Evolutionary conservation across 2,797 vertebrate genomes (phyloP), one percentile per base, ranked within the genome.

Genomic region (Hippocampus kuda): DNA sequence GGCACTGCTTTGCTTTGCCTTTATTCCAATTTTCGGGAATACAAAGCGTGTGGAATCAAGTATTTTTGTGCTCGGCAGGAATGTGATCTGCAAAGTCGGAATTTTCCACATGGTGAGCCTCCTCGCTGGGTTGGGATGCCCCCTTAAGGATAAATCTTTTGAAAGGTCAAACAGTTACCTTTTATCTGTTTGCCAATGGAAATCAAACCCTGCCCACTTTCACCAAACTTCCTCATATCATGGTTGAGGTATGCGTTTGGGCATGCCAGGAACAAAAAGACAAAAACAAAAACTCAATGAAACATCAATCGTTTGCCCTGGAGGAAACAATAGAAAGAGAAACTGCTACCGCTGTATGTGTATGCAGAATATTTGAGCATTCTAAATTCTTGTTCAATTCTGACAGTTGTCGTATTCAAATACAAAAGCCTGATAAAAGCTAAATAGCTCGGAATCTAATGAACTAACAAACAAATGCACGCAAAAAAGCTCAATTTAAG

Each of bases 121-220:
- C 72, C 69, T 78, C 66, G 65, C 64, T 71, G 7, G 53, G 79
- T 71, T 79, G 82, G 76, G 79, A 67, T 87, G 88, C 90, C 88
- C 89, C 86, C 89, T 91, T 86, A 85, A 87, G 89, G 85, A 86
- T 72, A 78, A 76, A 59, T 69, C 74, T 69, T 84, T 78, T 5
- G 8, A 18, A 65, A 26, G 24, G n/a, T 46, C 34, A 27, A 66
- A 20, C 64, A 66, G 49, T 24, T 15, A 9, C n/a, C 13, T 49
- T 24, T 66, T 49, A 16, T 49, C 49, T 49, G 6, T 66, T 26
- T 5, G 22, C 56, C 4, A 13, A 13, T 59, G 26, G 56, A 13
- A 59, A 27, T 18, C 59, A 34, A 60, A 60, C 16, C 59, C 15
- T 30, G 59, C 59, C 59, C 30, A 60, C 26, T 60, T 60, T 34